Evolutionary conservation across 30 jellyfish, hydroid and myxozoan genomes (phyloP), one percentile per base, ranked within the genome.

Genomic region (Turritopsis dohrnii): DNA sequence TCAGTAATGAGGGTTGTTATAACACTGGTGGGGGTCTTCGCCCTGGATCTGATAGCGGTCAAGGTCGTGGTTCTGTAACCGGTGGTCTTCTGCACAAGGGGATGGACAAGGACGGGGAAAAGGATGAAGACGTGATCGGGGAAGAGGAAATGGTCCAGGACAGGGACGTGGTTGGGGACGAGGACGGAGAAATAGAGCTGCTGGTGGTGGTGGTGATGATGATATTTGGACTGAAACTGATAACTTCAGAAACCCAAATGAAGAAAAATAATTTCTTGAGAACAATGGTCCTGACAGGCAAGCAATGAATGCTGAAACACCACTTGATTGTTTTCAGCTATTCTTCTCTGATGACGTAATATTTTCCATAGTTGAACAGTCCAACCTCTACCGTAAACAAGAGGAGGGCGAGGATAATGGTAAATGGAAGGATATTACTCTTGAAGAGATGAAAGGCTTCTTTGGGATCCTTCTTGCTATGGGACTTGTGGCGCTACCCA

Each of bases 151-250:
- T 54, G 72, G 72, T 16, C 19, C 19, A 16, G 72, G 72, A 54
- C 72, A n/a, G 72, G 18, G 73, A 60, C 73, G 73, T 60, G 73
- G 73, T 60, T 23, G 73, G 22, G n/a, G 72, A 54, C 19, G 72
- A n/a, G n/a, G n/a, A n/a, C n/a, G n/a, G n/a, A n/a, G n/a, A n/a
- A n/a, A n/a, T 54, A n/a, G 72, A 54, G 19, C 19, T 54, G 72
- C 19, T 54, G 72, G 19, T 54, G 73, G 21, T 60, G 22, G 22
- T 60, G 73, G 73, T 18, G 73, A 18, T 21, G 22, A 60, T 18
- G 21, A 60, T 60, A 60, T 60, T 18, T 60, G 73, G 73, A 60
- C 0, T 18, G 73, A 60, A 21, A 60, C 21, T 18, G 21, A 60
- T 60, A 0, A 60, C 73, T 60, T 60, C 21, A 23, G 21, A 21